A percentile compares a stretch with the other conserved stretches of the same genome.
These are phyloP conservation scores for Pygoscelis antarcticus DNA, from an alignment of 2,113 vertebrate species.

Conservation along the genomic window DNA sequence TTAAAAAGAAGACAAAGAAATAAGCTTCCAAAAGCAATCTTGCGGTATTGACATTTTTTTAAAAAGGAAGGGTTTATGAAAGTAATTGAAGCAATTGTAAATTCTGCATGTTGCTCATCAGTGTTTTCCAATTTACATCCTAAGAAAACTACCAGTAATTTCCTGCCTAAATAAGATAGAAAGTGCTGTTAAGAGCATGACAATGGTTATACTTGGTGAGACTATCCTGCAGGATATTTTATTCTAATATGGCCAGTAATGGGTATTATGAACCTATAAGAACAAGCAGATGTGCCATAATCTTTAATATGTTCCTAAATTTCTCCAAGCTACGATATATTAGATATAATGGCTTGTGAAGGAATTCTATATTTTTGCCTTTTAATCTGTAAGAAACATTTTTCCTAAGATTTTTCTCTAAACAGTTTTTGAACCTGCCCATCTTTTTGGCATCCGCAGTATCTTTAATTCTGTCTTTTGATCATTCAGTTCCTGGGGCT, in stretches of 20 bases:
- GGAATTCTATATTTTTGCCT: background rate
- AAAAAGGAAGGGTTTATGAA: background rate
- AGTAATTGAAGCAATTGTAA: background rate
- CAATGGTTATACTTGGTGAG: background rate
- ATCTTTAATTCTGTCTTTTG: background rate
- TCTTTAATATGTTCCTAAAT: background rate
- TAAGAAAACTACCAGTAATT: background rate
- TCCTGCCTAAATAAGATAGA: background rate
- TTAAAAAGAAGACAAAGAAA: background rate
- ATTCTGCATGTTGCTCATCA: background rate
- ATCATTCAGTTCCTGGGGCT: background rate
- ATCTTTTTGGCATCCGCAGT: background rate
- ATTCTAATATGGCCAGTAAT: background rate
- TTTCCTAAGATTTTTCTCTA: background rate
- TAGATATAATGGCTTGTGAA: background rate
- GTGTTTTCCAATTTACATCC: conserved; percentile 4
- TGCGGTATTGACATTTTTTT: background rate
- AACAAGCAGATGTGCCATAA: background rate
- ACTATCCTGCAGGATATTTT: background rate
- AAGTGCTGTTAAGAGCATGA: background rate
- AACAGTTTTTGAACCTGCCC: background rate
- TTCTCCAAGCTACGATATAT: background rate
- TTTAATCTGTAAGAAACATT: background rate
- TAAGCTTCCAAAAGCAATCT: background rate
- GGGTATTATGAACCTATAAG: background rate